A percentile compares a stretch with the other conserved stretches of the same genome.
phyloP scores from a whole-genome alignment of 2,888 invertebrate genomes.

The Aphidius colemani region DNA sequence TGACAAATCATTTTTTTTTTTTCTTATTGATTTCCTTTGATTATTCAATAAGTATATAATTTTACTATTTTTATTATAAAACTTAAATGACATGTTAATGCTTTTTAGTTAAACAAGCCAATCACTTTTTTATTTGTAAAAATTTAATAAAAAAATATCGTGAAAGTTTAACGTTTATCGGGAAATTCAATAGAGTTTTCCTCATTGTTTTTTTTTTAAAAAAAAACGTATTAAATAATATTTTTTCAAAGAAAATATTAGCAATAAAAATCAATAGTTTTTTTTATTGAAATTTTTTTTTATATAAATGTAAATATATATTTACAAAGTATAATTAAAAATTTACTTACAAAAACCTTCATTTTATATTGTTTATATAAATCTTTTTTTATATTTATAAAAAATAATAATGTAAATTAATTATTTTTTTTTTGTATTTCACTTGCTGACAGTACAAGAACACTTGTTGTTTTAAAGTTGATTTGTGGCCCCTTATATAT shows the following conservation, averaged over 20 bases:
- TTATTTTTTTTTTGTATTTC: constrained; percentile 48
- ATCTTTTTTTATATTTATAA: constrained; percentile 3
- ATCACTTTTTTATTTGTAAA: too few relatives aligned
- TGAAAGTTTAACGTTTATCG: too few relatives aligned
- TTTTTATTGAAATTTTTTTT: neutral
- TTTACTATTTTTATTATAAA: too few relatives aligned
- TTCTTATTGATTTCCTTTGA: too few relatives aligned
- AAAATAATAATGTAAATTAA: neutral
- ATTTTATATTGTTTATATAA: constrained; percentile 34
- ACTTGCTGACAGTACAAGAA: constrained; percentile 53
- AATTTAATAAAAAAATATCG: too few relatives aligned
- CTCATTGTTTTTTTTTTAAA: neutral
- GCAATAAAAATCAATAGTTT: neutral
- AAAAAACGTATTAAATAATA: neutral
- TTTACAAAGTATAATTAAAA: neutral
- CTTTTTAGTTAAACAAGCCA: too few relatives aligned
- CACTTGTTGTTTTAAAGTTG: constrained; percentile 47
- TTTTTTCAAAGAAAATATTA: neutral
- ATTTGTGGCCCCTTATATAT: constrained; percentile 50
- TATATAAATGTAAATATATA: too few relatives aligned
- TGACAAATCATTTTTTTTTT: too few relatives aligned
- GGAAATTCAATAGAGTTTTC: too few relatives aligned
- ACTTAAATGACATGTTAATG: too few relatives aligned
- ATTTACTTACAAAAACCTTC: constrained; percentile 45
- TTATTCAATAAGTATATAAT: too few relatives aligned